These are phyloP conservation scores for Trididemnum nubilum DNA, from an alignment of 23 tunicate species.

Conservation along the genomic window DNA sequence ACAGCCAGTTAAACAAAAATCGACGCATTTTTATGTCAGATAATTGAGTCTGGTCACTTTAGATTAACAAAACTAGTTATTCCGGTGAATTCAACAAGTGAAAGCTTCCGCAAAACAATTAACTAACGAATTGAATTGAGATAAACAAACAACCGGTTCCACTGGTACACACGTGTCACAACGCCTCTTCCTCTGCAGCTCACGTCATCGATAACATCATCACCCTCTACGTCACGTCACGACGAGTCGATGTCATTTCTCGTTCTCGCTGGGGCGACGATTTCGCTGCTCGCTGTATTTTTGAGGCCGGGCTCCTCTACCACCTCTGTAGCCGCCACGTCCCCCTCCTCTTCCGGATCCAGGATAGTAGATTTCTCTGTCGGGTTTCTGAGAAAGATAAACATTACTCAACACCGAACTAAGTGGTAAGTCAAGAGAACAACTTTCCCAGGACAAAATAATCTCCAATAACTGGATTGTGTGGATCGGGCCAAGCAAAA, in stretches of 20 bases:
- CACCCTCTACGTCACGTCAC: slow-evolving; percentile 11
- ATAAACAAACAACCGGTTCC: neutral
- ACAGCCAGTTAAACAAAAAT: neutral
- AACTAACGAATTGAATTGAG: slow-evolving; percentile 13
- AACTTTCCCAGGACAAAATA: neutral
- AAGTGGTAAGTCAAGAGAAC: neutral
- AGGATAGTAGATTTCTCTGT: slow-evolving; percentile 77
- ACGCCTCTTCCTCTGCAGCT: neutral
- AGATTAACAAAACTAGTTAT: neutral
- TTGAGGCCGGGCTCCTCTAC: slow-evolving; percentile 52
- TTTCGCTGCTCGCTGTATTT: slow-evolving; percentile 92
- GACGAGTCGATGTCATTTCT: slow-evolving; percentile 24
- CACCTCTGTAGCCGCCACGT: slow-evolving; percentile 26
- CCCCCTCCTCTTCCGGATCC: slow-evolving; percentile 39
- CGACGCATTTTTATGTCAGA: neutral
- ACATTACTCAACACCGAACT: too few relatives aligned
- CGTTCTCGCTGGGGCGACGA: slow-evolving; percentile 52
- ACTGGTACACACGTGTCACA: neutral
- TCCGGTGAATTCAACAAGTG: neutral
- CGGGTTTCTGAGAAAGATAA: slow-evolving; percentile 64
- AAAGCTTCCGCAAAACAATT: neutral
- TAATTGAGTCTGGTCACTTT: too few relatives aligned
- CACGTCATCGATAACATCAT: neutral
- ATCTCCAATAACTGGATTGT: neutral
- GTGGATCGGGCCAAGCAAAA: neutral